Percentiles rank a stretch among this genome's conserved stretches.
Conservation (phyloP, 1,140 invertebrate genomes). For the Temnothorax nylanderi region DNA sequence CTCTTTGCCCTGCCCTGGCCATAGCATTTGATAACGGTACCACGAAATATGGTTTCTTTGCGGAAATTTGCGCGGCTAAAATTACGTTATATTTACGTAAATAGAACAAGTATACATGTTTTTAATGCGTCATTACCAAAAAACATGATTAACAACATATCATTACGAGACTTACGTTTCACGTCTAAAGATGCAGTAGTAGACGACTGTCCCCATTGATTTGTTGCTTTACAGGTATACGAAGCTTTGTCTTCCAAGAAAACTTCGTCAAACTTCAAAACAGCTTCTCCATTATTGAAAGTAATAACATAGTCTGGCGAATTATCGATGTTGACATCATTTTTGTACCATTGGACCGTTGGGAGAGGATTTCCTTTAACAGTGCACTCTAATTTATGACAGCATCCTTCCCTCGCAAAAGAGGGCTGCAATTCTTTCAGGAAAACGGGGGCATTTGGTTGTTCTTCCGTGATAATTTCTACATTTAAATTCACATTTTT, state of each 20-base stretch:
- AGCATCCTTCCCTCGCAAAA: slow-evolving; percentile 88
- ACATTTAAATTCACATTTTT: neutral
- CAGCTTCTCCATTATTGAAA: slow-evolving; percentile 89
- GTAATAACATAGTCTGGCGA: slow-evolving; percentile 90
- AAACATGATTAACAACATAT: neutral
- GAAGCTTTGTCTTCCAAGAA: slow-evolving; percentile 87
- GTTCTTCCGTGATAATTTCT: slow-evolving; percentile 89
- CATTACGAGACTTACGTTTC: slow-evolving; percentile 82
- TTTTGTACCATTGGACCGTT: slow-evolving; percentile 93
- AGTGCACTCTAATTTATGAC: slow-evolving; percentile 90
- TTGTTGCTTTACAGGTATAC: slow-evolving; percentile 90
- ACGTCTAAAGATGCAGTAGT: slow-evolving; percentile 85
- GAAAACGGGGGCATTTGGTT: slow-evolving; percentile 89
- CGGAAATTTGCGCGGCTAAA: slow-evolving; percentile 84
- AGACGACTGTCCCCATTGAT: slow-evolving; percentile 88
- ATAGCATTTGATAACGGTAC: slow-evolving; percentile 88
- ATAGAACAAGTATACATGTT: neutral
- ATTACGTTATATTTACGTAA: slow-evolving; percentile 36
- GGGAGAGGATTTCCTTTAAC: slow-evolving; percentile 92
- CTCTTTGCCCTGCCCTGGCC: slow-evolving; percentile 88
- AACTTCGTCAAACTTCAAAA: slow-evolving; percentile 88
- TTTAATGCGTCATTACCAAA: neutral
- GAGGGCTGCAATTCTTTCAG: slow-evolving; percentile 88
- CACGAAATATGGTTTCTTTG: slow-evolving; percentile 86
- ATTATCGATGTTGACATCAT: slow-evolving; percentile 90